phyloP scores from a whole-genome alignment of 1,140 invertebrate genomes.

The Bombus waltoni region DNA sequence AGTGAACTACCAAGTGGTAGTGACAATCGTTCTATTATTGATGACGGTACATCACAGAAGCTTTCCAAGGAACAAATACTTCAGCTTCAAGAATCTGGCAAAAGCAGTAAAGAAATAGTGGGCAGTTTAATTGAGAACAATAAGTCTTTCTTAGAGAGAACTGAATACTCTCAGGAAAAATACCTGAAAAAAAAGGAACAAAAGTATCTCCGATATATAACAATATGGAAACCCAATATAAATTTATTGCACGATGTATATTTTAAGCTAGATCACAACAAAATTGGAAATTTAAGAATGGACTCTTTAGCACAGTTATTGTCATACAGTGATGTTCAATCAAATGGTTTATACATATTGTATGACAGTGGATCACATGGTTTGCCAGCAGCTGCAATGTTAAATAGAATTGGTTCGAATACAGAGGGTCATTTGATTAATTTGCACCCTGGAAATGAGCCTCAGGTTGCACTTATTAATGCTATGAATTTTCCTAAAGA shows the following conservation, averaged over 20 bases:
- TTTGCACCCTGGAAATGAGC: constrained; percentile 90
- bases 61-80: constrained; percentile 92
- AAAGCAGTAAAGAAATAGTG: constrained; percentile 92
- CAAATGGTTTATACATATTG: constrained; percentile 90
- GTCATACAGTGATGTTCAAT: constrained; percentile 90
- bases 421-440: constrained; percentile 88
- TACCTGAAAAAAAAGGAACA: constrained; percentile 97
- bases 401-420: constrained; percentile 87
- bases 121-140: constrained; percentile 94
- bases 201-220: constrained; percentile 93
- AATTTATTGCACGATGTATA: constrained; percentile 90
- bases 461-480: constrained; percentile 89
- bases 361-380: constrained; percentile 95
- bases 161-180: constrained; percentile 96
- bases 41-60: constrained; percentile 93
- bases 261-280: constrained; percentile 88
- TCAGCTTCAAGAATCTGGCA: constrained; percentile 88
- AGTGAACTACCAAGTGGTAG: constrained; percentile 82
- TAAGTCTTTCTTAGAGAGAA: constrained; percentile 92
- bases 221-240: constrained; percentile 89
- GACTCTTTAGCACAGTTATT: constrained; percentile 95
- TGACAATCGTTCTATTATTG: constrained; percentile 93
- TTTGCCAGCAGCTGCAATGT: constrained; percentile 90
- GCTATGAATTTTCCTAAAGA: constrained; percentile 90
- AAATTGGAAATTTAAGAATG: constrained; percentile 91